These are phyloP conservation scores for Ornithorhynchus anatinus DNA, from an alignment of 2,113 vertebrate species.

Conservation along the genomic window DNA sequence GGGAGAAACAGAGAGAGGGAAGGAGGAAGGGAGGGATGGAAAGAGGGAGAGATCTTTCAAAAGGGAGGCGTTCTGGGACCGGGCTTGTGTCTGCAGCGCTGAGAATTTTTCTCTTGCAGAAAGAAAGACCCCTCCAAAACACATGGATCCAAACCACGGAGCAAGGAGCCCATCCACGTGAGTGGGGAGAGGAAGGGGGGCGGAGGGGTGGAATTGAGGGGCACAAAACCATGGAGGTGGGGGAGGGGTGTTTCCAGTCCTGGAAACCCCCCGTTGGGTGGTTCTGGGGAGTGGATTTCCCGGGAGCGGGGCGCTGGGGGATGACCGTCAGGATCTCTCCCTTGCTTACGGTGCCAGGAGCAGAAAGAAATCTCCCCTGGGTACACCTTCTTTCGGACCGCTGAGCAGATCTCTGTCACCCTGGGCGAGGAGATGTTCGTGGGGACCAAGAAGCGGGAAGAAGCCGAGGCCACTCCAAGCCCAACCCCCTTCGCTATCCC, in stretches of 20 bases:
- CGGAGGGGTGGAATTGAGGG: fast-evolving
- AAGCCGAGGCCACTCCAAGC: too few species aligned
- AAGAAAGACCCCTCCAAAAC: neutral
- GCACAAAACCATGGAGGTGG: too few species aligned
- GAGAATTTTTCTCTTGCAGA: slow-evolving; percentile 1
- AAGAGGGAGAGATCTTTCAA: too few species aligned
- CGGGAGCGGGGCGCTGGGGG: too few species aligned
- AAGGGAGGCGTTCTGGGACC: neutral
- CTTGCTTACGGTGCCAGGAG: slow-evolving; percentile 30
- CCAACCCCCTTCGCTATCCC: too few species aligned
- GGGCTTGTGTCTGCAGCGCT: neutral
- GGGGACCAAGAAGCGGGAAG: neutral
- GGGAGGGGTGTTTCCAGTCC: too few species aligned
- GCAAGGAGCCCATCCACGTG: neutral
- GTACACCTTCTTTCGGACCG: slow-evolving; percentile 41
- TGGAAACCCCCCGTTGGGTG: too few species aligned
- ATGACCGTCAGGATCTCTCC: neutral
- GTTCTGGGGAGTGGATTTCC: too few species aligned
- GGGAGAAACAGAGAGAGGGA: too few species aligned
- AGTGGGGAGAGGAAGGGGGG: fast-evolving
- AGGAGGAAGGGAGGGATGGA: too few species aligned
- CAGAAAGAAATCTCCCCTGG: slow-evolving; percentile 51
- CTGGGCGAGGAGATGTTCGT: slow-evolving; percentile 58
- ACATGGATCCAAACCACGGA: neutral
- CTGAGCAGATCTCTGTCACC: slow-evolving; percentile 47